phyloP scores from a whole-genome alignment of 2,113 vertebrate species.

The Forbesichthys papilliferus region DNA sequence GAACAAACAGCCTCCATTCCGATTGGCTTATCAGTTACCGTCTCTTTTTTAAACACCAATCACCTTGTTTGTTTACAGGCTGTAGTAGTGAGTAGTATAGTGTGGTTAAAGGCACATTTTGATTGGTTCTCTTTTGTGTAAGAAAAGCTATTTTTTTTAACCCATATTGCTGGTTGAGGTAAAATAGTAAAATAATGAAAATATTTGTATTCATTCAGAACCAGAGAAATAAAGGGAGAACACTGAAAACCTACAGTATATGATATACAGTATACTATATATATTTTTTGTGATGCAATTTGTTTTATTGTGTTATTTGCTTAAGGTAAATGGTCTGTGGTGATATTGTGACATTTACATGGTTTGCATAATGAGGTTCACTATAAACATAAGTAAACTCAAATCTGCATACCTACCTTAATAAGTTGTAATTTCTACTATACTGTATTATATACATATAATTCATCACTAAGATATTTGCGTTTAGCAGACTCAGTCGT shows the following conservation, averaged over 20 bases:
- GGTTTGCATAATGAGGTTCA: constrained; percentile 17
- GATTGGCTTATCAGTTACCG: constrained; percentile 43
- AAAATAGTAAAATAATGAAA: too few species aligned
- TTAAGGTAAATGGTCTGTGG: constrained; percentile 24
- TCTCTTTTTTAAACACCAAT: constrained; percentile 49
- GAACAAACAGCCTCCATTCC: constrained; percentile 47
- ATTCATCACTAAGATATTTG: too few species aligned
- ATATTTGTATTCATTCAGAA: too few species aligned
- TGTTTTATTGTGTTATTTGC: too few species aligned
- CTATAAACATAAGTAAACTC: constrained; percentile 46
- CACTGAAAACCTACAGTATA: too few species aligned
- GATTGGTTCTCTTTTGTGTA: constrained; percentile 27
- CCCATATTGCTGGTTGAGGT: too few species aligned
- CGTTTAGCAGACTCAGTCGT: too few species aligned
- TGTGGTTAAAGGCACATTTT: constrained; percentile 33
- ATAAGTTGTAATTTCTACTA: constrained; percentile 8
- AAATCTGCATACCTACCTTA: constrained; percentile 44
- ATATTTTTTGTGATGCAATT: too few species aligned
- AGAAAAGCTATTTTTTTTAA: constrained; percentile 21
- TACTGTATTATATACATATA: background rate
- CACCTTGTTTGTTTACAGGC: constrained; percentile 39
- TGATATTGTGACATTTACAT: constrained; percentile 32
- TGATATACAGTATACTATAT: too few species aligned
- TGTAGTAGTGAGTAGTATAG: constrained; percentile 14
- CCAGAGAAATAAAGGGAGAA: too few species aligned